Base-by-base conservation (phyloP, 2,113 vertebrate genomes). In the Lamprologus ornatipinnis region DNA sequence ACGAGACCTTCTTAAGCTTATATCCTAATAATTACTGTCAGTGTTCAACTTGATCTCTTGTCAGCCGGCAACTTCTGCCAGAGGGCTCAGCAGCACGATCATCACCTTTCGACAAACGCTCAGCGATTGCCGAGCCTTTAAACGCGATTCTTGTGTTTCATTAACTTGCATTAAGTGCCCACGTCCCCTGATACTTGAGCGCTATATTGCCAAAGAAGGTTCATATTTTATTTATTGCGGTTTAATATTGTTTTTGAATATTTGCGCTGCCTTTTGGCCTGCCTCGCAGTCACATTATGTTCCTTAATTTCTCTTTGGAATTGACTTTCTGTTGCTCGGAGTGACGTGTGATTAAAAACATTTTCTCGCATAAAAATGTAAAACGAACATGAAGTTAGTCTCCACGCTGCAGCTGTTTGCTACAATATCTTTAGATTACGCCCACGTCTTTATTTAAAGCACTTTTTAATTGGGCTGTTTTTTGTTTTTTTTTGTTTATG, bases 211-310 rank as follows among this genome's bases (percentile, higher is more conserved):
- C 93, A 95, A 93, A 93, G 94, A 95, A 93, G 93, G 90, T 91
- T 96, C 95, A 96, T 96, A 96, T 96, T 96, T 96, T 95, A 96
- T 96, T 96, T 96, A 96, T 96, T 86, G 45, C 91, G 88, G 91
- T 94, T 94, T 95, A 95, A 96, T 96, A 95, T 96, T 96, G 95
- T 95, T 96, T 95, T 93, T 95, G 95, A 93, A 96, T 96, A 95
- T 96, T 96, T 95, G 94, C 86, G 35, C 83, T 95, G 93, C 93
- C 93, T 95, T 93, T 92, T 95, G 92, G 95, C 92, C 91, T 87
- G 90, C 86, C 92, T 93, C 4, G 54, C 89, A 92, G 95, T 93
- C 88, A 89, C 88, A 75, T 92, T 93, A 87, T 89, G 86, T 88
- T 92, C 91, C 94, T 96, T 95, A 94, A 95, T 96, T 96, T 95